Percentiles rank a stretch among this genome's conserved stretches.
These are phyloP conservation scores for Heliconius sara DNA, from an alignment of 2,888 invertebrate genomes.

Conservation along the genomic window DNA sequence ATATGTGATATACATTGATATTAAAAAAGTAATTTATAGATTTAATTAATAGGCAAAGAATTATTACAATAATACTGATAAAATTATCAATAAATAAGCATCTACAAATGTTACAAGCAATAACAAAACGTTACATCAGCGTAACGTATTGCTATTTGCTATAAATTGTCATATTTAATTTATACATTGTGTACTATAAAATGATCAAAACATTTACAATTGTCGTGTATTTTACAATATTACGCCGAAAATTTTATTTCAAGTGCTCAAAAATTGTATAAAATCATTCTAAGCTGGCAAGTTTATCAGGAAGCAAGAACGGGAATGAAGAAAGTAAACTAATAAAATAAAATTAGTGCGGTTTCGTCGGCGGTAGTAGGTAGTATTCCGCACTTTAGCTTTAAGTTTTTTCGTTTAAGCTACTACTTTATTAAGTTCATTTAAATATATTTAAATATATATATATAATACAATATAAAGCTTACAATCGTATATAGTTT, in stretches of 20 bases:
- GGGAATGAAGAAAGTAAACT: conserved; percentile 4
- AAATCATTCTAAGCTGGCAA: conserved; percentile 22
- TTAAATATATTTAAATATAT: background rate
- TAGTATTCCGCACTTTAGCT: conserved; percentile 29
- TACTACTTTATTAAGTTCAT: conserved; percentile 12
- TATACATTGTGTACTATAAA: background rate
- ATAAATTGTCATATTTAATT: background rate
- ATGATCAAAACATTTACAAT: background rate
- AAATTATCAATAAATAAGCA: background rate
- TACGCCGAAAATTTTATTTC: background rate
- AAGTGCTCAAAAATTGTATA: background rate
- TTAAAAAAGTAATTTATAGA: background rate
- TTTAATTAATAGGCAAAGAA: background rate
- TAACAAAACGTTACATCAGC: background rate
- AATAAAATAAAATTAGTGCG: conserved; percentile 31
- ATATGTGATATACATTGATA: no score
- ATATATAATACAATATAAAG: background rate
- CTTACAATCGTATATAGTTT: background rate
- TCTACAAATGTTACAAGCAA: background rate
- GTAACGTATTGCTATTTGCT: conserved; percentile 14
- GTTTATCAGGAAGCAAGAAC: conserved; percentile 8
- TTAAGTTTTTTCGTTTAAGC: conserved; percentile 6
- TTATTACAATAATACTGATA: background rate
- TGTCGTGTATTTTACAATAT: background rate
- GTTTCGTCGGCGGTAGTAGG: conserved; percentile 23